A percentile compares a stretch with the other conserved stretches of the same genome.
phyloP scores from a whole-genome alignment of 2,113 vertebrate genomes.

The Myocastor coypus region DNA sequence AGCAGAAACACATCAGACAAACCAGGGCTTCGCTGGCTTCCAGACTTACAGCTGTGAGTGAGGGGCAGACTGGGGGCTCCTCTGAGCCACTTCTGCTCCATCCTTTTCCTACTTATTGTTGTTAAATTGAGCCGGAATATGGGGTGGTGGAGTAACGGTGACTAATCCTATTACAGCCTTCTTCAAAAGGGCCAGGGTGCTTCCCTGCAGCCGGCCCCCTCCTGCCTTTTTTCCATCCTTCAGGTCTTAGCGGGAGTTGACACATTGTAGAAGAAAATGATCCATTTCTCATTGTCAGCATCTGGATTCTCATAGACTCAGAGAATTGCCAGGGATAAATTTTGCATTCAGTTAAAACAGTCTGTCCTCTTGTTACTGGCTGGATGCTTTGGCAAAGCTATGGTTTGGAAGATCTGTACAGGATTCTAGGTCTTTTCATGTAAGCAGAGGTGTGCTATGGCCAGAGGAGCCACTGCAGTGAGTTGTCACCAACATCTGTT shows the following conservation, averaged over 20 bases:
- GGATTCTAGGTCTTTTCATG: slow-evolving; percentile 35
- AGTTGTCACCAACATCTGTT: slow-evolving; percentile 39
- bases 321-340: slow-evolving; percentile 69
- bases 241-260: slow-evolving; percentile 66
- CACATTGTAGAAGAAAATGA: slow-evolving; percentile 69
- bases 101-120: slow-evolving; percentile 58
- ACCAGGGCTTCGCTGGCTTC: not conserved
- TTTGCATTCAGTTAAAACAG: slow-evolving; percentile 56
- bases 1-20: slow-evolving; percentile 18
- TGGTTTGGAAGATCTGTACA: slow-evolving; percentile 31
- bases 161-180: slow-evolving; percentile 71
- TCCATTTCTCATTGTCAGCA: slow-evolving; percentile 70
- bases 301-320: slow-evolving; percentile 71
- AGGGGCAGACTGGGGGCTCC: slow-evolving; percentile 17
- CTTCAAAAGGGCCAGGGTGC: slow-evolving; percentile 63
- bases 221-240: slow-evolving; percentile 65
- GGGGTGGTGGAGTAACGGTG: slow-evolving; percentile 69
- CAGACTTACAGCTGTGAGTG: not conserved
- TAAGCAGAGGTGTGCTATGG: not conserved
- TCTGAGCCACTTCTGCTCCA: slow-evolving; percentile 37
- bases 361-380: slow-evolving; percentile 17
- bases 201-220: not conserved
- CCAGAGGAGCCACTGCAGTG: not conserved
- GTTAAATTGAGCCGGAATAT: slow-evolving; percentile 70
- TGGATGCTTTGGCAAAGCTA: not conserved